A percentile compares a stretch with the other conserved stretches of the same genome.
Evolutionary conservation across 2,888 invertebrate species (phyloP).

Genomic region (Galeopsomyia nigrocyanea): DNA sequence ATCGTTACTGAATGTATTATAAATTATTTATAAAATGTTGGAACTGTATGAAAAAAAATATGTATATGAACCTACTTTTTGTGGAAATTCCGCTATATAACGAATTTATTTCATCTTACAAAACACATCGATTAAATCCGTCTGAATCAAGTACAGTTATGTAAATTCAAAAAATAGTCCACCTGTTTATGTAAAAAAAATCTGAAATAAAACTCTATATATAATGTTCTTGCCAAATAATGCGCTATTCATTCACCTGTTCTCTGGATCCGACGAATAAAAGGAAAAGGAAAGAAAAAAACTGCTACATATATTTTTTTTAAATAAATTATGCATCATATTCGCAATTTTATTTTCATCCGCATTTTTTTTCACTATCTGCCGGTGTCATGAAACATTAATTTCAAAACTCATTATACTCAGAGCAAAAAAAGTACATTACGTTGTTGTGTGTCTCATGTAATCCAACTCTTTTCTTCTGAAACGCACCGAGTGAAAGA

Average conservation of each 20-base stretch:
- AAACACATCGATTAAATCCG: slow-evolving; percentile 14
- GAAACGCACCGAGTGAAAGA: slow-evolving; percentile 23
- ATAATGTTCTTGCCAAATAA: slow-evolving; percentile 29
- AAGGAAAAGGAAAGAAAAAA: background rate
- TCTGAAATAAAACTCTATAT: slow-evolving; percentile 3
- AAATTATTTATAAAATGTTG: slow-evolving; percentile 32
- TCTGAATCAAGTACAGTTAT: slow-evolving; percentile 5
- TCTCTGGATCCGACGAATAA: background rate
- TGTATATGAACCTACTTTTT: background rate
- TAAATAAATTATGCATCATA: slow-evolving; percentile 63
- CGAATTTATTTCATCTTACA: slow-evolving; percentile 1
- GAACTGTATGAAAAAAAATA: slow-evolving; percentile 12
- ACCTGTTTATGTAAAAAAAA: slow-evolving; percentile 20
- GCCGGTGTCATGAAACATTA: slow-evolving; percentile 31
- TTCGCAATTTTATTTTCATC: slow-evolving; percentile 55
- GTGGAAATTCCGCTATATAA: no score
- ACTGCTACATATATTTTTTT: slow-evolving; percentile 12
- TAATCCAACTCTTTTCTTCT: background rate
- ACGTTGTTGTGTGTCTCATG: slow-evolving; percentile 7
- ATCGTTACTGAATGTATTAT: slow-evolving; percentile 26
- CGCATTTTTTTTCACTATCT: slow-evolving; percentile 56
- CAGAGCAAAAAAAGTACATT: slow-evolving; percentile 25
- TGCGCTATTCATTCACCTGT: background rate
- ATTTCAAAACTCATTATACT: slow-evolving; percentile 32
- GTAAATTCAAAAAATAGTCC: slow-evolving; percentile 16